A percentile compares a stretch with the other conserved stretches of the same genome.
Evolutionary conservation across 2,797 vertebrate species (phyloP).

Genomic region (Merluccius polli): DNA sequence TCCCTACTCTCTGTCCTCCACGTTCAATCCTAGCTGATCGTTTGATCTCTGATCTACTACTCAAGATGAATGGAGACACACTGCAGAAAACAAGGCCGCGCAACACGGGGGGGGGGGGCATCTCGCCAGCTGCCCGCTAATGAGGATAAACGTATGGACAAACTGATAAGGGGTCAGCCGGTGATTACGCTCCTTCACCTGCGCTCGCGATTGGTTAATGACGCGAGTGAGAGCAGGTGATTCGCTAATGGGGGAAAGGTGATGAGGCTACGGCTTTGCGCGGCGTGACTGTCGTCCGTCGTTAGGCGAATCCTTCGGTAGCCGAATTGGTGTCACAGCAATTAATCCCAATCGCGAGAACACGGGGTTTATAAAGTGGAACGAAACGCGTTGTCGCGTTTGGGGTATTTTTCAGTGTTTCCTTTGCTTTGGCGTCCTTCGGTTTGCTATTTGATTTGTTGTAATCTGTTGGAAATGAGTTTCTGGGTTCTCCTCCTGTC

Average conservation of each 20-base stretch:
- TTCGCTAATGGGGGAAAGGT: constrained; percentile 59
- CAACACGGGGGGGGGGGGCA: constrained; percentile 26
- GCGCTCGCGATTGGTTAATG: constrained; percentile 63
- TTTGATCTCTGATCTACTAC: not conserved
- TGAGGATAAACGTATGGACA: constrained; percentile 42
- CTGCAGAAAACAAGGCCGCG: constrained; percentile 9
- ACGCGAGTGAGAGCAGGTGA: constrained; percentile 57
- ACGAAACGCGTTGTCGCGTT: constrained; percentile 36
- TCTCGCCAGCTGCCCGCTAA: constrained; percentile 2
- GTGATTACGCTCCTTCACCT: constrained; percentile 46
- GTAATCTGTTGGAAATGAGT: not conserved
- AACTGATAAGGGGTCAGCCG: constrained; percentile 47
- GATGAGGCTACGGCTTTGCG: constrained; percentile 51
- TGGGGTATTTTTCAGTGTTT: not conserved
- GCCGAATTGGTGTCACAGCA: constrained; percentile 53
- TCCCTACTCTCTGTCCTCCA: not conserved
- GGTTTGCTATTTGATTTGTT: not conserved
- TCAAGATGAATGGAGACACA: not conserved
- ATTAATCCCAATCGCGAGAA: constrained; percentile 53
- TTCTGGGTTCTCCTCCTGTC: not conserved
- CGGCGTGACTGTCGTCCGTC: constrained; percentile 34
- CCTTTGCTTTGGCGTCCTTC: not conserved
- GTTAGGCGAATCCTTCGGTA: constrained; percentile 51
- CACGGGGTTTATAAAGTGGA: constrained; percentile 36
- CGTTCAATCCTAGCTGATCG: not conserved